Base-by-base conservation (phyloP, 2,888 invertebrate genomes). In the Habrosyne pyritoides region DNA sequence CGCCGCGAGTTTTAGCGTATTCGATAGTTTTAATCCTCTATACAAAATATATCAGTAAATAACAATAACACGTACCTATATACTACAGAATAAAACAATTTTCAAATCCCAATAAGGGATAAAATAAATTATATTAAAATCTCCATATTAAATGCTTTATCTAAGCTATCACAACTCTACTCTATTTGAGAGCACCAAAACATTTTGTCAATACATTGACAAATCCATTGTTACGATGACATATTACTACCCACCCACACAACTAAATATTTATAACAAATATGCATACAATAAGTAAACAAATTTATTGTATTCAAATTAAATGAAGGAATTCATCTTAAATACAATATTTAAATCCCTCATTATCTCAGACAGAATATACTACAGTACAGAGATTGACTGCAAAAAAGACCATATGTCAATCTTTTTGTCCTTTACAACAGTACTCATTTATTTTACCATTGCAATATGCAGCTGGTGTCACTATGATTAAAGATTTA, bases 391-490 rank as follows among this genome's bases (percentile, higher is more conserved):
- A 62, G 64, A 80, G 79, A 84, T 81, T 81, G 76, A 81, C 80
- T 75, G 66, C 79, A 80, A 79, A 79, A 83, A 77, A 62, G 53
- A 66, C 69, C 81, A 84, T 78, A 85, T 84, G 87, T 88, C 86
- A 85, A 84, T 85, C 84, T 84, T 79, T 79, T 78, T 81, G 79
- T 77, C 69, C 60, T 62, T 57, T 47, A 14, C 18, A 26, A 53
- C 42, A 18, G 42, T 8, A 42, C 42, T 18, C 12, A 33, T 47
- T 48, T 47, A 52, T 18, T 28, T 10, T 28, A n/a, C 10, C 28
- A 21, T 21, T 28, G 21, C 18, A 65, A 62, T 64, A 60, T 54
- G 33, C 24, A 56, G 59, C 63, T 54, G 5, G 14, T 21, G 18
- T 3, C 1, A 14, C 26, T 69, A 65, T 42, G 0, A 0, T 0